Evolutionary conservation across 2,113 vertebrate species (phyloP).

Genomic region (Dendropsophus ebraccatus): DNA sequence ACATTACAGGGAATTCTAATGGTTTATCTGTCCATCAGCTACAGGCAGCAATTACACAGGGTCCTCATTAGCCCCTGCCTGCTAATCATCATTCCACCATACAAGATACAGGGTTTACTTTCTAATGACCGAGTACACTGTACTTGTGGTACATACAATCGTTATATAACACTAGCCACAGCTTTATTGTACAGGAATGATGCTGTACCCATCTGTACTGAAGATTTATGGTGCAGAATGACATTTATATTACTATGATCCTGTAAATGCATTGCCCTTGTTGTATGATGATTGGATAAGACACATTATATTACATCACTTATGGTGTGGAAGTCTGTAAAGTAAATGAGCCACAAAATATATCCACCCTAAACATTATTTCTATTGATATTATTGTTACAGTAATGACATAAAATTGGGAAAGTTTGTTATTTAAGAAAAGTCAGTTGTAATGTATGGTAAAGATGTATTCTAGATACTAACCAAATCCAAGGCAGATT

Average conservation of each 20-base stretch:
- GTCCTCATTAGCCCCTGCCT: constrained; percentile 63
- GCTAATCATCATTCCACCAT: constrained; percentile 38
- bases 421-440: too few species aligned
- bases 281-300: not conserved
- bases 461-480: too few species aligned
- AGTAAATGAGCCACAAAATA: too few species aligned
- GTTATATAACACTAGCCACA: not conserved
- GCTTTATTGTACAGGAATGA: not conserved
- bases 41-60: constrained; percentile 77
- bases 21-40: constrained; percentile 77
- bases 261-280: not conserved
- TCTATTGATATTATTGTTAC: too few species aligned
- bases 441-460: too few species aligned
- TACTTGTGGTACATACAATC: too few species aligned
- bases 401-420: too few species aligned
- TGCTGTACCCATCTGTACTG: not conserved
- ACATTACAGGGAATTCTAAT: constrained; percentile 80
- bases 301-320: not conserved
- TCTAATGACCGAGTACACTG: not conserved
- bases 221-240: not conserved
- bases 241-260: not conserved
- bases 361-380: too few species aligned
- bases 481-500: too few species aligned
- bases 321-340: too few species aligned
- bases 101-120: not conserved